Conservation (phyloP, 1,140 invertebrate species). For the Cotesia chilonis region DNA sequence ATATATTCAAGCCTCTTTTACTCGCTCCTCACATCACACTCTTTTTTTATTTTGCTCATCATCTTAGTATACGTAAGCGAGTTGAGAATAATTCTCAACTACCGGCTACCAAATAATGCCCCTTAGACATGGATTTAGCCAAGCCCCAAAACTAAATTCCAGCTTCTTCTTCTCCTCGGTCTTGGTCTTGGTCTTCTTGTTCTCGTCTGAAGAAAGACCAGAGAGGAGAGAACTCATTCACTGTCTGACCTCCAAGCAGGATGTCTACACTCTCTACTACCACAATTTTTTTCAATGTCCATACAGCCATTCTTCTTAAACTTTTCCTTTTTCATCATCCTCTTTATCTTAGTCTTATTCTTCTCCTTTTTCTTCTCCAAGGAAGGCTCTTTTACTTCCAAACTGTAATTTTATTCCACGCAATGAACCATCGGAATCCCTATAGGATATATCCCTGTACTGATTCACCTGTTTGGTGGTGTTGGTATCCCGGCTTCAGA, state of each 20-base stretch:
- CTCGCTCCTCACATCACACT: neutral
- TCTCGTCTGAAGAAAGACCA: neutral
- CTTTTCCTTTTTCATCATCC: neutral
- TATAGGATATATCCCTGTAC: too few relatives aligned
- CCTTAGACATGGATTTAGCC: constrained; percentile 12
- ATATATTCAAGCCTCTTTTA: constrained; percentile 7
- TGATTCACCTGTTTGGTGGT: constrained; percentile 19
- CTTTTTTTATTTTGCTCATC: constrained; percentile 8
- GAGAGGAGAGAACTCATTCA: constrained; percentile 28
- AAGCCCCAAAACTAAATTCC: constrained; percentile 28
- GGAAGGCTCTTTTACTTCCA: neutral
- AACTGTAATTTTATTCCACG: constrained; percentile 23
- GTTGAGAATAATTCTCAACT: constrained; percentile 35
- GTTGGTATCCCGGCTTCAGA: neutral
- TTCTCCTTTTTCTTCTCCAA: neutral
- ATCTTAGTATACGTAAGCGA: neutral
- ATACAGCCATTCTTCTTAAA: neutral
- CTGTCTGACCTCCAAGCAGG: constrained; percentile 34
- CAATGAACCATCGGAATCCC: constrained; percentile 5
- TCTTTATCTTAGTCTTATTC: neutral
- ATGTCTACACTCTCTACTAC: constrained; percentile 4
- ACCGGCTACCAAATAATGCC: constrained; percentile 40
- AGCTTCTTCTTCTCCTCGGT: neutral
- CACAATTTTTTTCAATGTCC: neutral
- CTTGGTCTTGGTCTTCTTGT: too few relatives aligned